phyloP scores from a whole-genome alignment of 2,797 vertebrate genomes.

The Zalophus californianus region DNA sequence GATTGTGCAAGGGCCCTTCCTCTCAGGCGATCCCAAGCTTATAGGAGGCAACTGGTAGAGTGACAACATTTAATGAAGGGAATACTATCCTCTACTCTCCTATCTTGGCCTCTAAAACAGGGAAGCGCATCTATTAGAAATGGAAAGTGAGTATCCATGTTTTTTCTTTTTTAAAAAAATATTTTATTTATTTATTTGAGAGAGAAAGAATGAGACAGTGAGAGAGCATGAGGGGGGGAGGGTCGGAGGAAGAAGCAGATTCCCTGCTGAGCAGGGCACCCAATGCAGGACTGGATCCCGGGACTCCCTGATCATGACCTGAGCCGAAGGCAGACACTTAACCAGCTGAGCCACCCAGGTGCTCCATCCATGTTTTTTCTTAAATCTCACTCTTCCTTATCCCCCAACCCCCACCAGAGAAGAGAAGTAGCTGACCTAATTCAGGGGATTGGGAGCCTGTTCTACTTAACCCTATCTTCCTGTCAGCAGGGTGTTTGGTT shows the following conservation, averaged over 20 bases:
- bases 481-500: not conserved
- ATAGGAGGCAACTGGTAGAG: not conserved
- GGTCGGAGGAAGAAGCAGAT: too few relatives aligned
- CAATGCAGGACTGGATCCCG: too few relatives aligned
- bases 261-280: too few relatives aligned
- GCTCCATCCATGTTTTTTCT: not conserved
- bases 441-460: not conserved
- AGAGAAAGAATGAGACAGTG: too few relatives aligned
- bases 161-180: not conserved
- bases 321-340: too few relatives aligned
- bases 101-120: not conserved
- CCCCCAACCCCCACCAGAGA: not conserved
- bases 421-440: not conserved
- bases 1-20: not conserved
- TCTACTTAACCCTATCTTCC: not conserved
- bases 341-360: too few relatives aligned
- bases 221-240: too few relatives aligned
- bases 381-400: not conserved
- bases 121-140: not conserved
- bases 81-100: not conserved
- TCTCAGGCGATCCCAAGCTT: not conserved
- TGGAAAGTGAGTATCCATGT: not conserved
- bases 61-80: not conserved
- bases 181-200: too few relatives aligned
- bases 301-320: too few relatives aligned